phyloP scores from a whole-genome alignment of 2,888 invertebrate genomes.

The Omphaloscelis lunosa region DNA sequence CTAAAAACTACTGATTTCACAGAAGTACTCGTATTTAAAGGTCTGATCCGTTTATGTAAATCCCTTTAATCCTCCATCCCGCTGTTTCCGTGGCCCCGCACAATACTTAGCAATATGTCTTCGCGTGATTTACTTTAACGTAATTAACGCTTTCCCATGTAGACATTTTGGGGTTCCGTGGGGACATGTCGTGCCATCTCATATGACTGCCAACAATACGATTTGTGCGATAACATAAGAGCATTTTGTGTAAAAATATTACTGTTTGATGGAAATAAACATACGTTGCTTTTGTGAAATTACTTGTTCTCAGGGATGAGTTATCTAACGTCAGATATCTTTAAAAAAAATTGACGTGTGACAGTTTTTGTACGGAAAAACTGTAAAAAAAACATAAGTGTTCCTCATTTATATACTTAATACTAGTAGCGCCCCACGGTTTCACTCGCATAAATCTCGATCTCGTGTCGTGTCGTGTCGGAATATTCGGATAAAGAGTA shows the following conservation, averaged over 20 bases:
- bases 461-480: too few species aligned
- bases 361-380: background rate
- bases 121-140: constrained; percentile 86
- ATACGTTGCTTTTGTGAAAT: background rate
- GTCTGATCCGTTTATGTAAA: background rate
- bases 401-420: background rate
- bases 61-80: background rate
- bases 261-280: constrained; percentile 9
- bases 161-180: constrained; percentile 78
- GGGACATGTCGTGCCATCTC: constrained; percentile 67
- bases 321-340: background rate
- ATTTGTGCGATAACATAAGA: constrained; percentile 56
- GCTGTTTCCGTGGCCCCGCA: constrained; percentile 69
- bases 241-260: constrained; percentile 42
- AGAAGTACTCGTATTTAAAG: background rate
- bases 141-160: constrained; percentile 84
- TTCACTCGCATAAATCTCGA: too few species aligned
- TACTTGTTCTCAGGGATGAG: background rate
- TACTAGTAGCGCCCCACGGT: too few species aligned
- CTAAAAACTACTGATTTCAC: background rate
- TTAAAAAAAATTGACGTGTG: background rate
- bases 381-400: background rate
- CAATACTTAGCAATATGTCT: constrained; percentile 84
- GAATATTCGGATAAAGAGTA: too few species aligned
- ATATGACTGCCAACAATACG: constrained; percentile 64